These are phyloP conservation scores for Brachionus rotundiformis DNA, from an alignment of 1,140 invertebrate genomes.

Conservation along the genomic window DNA sequence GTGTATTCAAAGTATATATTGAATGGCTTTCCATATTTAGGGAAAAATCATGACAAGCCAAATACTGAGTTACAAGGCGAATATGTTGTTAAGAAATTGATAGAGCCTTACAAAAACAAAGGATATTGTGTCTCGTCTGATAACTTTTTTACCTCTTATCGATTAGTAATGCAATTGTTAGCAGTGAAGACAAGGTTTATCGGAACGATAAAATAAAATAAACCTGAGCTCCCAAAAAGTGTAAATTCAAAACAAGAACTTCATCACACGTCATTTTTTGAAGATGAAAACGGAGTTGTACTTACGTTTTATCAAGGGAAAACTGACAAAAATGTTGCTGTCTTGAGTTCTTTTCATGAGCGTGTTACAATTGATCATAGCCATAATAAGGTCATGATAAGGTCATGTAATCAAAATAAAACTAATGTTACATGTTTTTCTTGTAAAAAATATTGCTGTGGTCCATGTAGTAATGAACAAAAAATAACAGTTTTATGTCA, in stretches of 20 bases:
- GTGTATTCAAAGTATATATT: neutral
- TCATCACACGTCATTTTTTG: neutral
- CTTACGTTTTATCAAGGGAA: slow-evolving; percentile 54
- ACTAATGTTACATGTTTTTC: slow-evolving; percentile 2
- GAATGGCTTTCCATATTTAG: slow-evolving; percentile 5
- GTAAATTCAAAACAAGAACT: neutral
- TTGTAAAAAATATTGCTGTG: neutral
- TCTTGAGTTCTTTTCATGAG: slow-evolving; percentile 49
- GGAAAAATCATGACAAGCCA: neutral
- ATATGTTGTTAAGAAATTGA: slow-evolving; percentile 23
- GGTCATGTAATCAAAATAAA: neutral
- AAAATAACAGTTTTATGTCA: neutral
- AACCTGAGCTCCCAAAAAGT: neutral
- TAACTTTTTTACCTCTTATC: slow-evolving; percentile 21
- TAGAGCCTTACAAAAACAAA: slow-evolving; percentile 20
- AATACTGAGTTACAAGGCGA: neutral
- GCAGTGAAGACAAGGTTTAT: neutral
- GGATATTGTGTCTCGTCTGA: neutral
- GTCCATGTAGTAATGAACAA: slow-evolving; percentile 8
- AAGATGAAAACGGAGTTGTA: slow-evolving; percentile 46
- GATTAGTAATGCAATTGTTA: neutral
- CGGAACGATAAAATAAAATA: neutral
- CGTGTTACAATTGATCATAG: neutral
- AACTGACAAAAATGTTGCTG: slow-evolving; percentile 54
- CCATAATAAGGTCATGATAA: neutral